Percentiles rank a stretch among this genome's conserved stretches.
These are phyloP conservation scores for Campylomormyrus numenius DNA, from an alignment of 2,113 vertebrate species.

Conservation along the genomic window DNA sequence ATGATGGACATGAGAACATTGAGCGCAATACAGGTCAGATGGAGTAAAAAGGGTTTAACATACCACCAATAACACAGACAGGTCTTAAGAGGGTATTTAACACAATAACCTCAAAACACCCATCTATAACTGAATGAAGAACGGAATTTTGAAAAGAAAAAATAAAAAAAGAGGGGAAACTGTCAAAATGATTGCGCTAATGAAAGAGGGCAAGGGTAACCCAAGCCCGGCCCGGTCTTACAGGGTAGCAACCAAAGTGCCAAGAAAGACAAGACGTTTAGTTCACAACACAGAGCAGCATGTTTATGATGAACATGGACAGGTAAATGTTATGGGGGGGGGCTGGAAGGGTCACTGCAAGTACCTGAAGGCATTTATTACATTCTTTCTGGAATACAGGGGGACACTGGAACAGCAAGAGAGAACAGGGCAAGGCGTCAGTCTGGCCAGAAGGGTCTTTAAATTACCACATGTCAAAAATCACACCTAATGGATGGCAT, in stretches of 20 bases:
- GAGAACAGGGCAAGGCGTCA: slow-evolving; percentile 4
- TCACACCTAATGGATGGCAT: not conserved
- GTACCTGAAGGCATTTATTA: slow-evolving; percentile 77
- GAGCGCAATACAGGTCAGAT: not conserved
- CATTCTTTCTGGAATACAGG: slow-evolving; percentile 77
- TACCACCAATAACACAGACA: not conserved
- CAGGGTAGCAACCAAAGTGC: not conserved
- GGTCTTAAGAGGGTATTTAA: not conserved
- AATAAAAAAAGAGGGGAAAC: not conserved
- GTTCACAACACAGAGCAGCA: not conserved
- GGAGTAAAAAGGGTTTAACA: not conserved
- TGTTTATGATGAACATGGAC: not conserved
- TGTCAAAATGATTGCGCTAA: not conserved
- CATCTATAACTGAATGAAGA: not conserved
- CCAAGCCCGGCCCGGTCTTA: not conserved
- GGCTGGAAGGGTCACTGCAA: slow-evolving; percentile 39
- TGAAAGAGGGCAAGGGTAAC: not conserved
- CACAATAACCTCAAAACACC: not conserved
- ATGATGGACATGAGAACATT: not conserved
- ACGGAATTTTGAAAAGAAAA: not conserved
- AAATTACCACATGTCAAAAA: not conserved
- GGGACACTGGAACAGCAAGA: slow-evolving; percentile 55
- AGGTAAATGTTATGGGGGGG: not conserved
- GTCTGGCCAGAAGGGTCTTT: not conserved
- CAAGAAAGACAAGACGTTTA: not conserved